Base-by-base conservation (phyloP, 2,113 vertebrate genomes). In the Hydrochoerus hydrochaeris region DNA sequence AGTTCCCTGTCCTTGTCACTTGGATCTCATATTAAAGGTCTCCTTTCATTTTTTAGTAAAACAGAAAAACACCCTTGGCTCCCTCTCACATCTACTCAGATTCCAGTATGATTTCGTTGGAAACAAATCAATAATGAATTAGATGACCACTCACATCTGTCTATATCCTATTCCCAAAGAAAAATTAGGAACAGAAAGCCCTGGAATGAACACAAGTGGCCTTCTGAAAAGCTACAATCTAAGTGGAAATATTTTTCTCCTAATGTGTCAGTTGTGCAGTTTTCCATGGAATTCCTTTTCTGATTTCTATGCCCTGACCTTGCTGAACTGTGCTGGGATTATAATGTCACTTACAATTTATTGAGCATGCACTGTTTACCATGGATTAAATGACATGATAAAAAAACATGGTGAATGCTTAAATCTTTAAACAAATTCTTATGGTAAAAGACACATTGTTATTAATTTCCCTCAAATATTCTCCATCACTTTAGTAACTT, bases 1-100 rank as follows among this genome's bases (percentile, higher is more conserved):
- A 98, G 97, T 20, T 11, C 69, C 63, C 52, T 95, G 93, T 97
- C 97, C 85, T 91, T 97, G 96, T 98, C 98, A 96, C 89, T 98
- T 97, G 85, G 86, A 92, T 84, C 30, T 20, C 71, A n/a, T 38
- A 97, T 94, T 98, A 69, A 92, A 97, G 87, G 63, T 73, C 95
- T 90, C 81, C 69, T 97, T 98, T 98, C 94, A 92, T 95, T 97
- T 35, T 52, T 20, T 84, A 88, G 77, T 95, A 87, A 94, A 98
- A 92, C n/a, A 95, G 91, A 97, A 98, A 98, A 98, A 41, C 67
- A 97, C 85, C 13, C 81, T 75, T 35, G 91, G 11, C 41, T 54
- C 97, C 52, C 24, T 95, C 82, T 98, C 78, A 41, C 62, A 92
- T 97, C 80, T 94, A 41, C 63, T 58, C 57, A 65, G 41, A 58